A percentile compares a stretch with the other conserved stretches of the same genome.
Conservation (phyloP, 1,140 invertebrate species). For the Phymorhynchus buccinoides region DNA sequence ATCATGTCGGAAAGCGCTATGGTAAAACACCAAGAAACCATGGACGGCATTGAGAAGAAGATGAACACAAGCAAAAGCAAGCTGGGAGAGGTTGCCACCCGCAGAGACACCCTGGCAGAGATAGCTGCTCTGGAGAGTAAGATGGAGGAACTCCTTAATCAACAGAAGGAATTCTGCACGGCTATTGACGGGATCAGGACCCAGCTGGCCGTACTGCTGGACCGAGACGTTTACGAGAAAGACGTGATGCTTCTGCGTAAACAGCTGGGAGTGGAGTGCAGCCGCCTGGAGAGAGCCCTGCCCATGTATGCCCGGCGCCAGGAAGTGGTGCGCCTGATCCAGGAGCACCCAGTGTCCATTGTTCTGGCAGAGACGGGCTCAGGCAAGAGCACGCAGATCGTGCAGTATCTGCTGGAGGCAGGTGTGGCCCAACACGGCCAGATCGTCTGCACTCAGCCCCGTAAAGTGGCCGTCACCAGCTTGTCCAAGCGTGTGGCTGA, state of each 20-base stretch:
- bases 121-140: conserved; percentile 55
- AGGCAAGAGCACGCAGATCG: conserved; percentile 79
- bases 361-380: conserved; percentile 97
- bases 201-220: conserved; percentile 41
- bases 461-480: conserved; percentile 66
- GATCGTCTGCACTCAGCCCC: conserved; percentile 78
- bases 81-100: not conserved
- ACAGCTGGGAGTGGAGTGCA: conserved; percentile 56
- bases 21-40: not conserved
- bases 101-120: not conserved
- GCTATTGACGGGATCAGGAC: conserved; percentile 41
- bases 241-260: conserved; percentile 44
- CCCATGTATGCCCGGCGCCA: conserved; percentile 64
- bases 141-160: conserved; percentile 51
- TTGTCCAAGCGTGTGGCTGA: conserved; percentile 64
- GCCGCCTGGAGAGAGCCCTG: conserved; percentile 50
- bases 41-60: not conserved
- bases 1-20: not conserved
- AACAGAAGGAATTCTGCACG: conserved; percentile 53
- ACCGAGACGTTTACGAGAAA: conserved; percentile 40
- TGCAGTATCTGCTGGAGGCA: conserved; percentile 62
- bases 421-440: conserved; percentile 79
- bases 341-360: conserved; percentile 76
- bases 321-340: conserved; percentile 57
- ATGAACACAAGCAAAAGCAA: not conserved